A percentile compares a stretch with the other conserved stretches of the same genome.
Evolutionary conservation across 2,113 vertebrate genomes (phyloP).

Genomic region (Eidolon helvum): DNA sequence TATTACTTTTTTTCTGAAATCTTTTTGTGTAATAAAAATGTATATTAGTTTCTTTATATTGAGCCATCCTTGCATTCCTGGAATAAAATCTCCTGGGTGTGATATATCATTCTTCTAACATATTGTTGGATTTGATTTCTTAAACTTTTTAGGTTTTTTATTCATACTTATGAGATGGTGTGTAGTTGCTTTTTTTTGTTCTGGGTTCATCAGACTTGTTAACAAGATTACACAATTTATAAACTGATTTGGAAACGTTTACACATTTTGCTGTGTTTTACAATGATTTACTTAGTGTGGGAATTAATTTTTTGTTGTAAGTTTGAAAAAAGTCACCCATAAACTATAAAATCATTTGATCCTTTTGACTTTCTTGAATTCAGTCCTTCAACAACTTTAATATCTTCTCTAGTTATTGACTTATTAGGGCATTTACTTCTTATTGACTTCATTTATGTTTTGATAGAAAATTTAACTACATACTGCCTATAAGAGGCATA

Average conservation of each 20-base stretch:
- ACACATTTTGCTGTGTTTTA: background rate
- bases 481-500: background rate
- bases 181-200: background rate
- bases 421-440: background rate
- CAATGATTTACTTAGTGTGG: background rate
- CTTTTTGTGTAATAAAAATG: background rate
- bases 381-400: background rate
- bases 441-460: background rate
- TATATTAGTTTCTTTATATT: background rate
- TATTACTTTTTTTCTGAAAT: background rate
- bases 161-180: background rate
- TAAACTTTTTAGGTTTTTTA: background rate
- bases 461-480: background rate
- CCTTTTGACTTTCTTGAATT: background rate
- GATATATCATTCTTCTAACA: background rate
- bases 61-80: background rate
- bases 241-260: background rate
- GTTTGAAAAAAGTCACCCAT: slow-evolving; percentile 2
- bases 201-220: background rate
- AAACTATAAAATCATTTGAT: background rate
- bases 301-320: slow-evolving; percentile 1
- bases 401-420: background rate
- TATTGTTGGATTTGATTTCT: background rate
- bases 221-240: background rate
- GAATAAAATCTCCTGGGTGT: background rate